Percentiles rank a stretch among this genome's conserved stretches.
These are phyloP conservation scores for Mellivora capensis DNA, from an alignment of 2,113 vertebrate species.

Conservation along the genomic window DNA sequence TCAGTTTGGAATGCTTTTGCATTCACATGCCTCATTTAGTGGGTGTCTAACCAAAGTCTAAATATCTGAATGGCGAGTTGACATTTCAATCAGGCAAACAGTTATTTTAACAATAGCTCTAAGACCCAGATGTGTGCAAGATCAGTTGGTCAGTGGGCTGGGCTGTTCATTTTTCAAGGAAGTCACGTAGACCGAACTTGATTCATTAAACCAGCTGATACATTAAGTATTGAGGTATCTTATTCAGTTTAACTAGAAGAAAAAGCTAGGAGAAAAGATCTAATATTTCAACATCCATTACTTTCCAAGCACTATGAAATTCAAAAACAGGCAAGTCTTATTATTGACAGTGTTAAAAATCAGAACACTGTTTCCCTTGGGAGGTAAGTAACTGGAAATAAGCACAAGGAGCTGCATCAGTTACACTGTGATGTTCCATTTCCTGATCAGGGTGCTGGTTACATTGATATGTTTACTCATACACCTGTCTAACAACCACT, in stretches of 20 bases:
- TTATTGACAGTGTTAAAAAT: background rate
- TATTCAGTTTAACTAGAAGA: background rate
- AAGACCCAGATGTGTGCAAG: background rate
- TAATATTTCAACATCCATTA: background rate
- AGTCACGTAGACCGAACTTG: background rate
- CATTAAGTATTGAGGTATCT: background rate
- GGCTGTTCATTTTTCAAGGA: background rate
- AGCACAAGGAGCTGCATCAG: background rate
- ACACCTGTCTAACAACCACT: background rate
- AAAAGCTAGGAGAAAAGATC: background rate
- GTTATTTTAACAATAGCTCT: background rate
- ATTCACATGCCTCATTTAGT: background rate
- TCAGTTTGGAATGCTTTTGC: conserved; percentile 59
- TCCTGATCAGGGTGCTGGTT: background rate
- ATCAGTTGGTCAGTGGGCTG: background rate
- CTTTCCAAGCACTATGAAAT: background rate
- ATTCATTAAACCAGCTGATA: background rate
- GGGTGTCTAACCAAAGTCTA: conserved; percentile 26
- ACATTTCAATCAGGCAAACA: conserved; percentile 24
- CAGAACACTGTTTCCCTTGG: background rate
- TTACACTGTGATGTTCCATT: background rate
- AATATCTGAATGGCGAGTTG: conserved; percentile 10
- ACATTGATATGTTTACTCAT: background rate
- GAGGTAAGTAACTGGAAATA: background rate
- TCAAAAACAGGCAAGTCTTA: background rate